A percentile compares a stretch with the other conserved stretches of the same genome.
phyloP scores from a whole-genome alignment of 2,888 invertebrate genomes.

The Synanthedon andrenaeformis region DNA sequence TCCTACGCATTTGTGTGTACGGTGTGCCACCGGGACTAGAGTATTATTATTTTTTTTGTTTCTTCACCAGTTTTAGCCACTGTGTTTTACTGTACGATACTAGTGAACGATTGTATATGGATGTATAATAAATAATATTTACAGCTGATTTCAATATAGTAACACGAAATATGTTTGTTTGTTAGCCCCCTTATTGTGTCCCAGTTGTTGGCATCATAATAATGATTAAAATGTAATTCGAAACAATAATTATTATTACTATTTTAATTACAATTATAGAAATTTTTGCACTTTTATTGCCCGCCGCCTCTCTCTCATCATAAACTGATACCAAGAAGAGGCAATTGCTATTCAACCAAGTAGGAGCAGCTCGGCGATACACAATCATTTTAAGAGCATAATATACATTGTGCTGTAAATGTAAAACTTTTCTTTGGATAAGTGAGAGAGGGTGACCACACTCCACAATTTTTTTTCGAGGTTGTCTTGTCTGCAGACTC shows the following conservation, averaged over 20 bases:
- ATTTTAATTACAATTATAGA: slow-evolving; percentile 16
- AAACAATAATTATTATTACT: slow-evolving; percentile 15
- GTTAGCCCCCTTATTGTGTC: slow-evolving; percentile 11
- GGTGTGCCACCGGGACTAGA: background rate
- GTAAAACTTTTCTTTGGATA: no score
- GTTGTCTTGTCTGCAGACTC: no score
- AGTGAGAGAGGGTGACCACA: no score
- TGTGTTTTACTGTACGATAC: background rate
- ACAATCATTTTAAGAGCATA: no score
- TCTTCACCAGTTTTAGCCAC: background rate
- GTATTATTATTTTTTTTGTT: background rate
- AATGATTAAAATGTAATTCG: slow-evolving; percentile 5
- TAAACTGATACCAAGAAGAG: no score
- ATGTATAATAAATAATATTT: background rate
- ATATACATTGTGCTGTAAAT: no score
- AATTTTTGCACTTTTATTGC: no score
- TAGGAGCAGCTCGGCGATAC: no score
- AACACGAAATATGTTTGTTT: background rate
- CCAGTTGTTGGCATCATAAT: slow-evolving; percentile 17
- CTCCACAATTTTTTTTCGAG: no score
- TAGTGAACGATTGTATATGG: background rate
- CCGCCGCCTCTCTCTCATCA: no score
- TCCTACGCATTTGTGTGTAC: no score
- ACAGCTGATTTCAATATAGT: background rate
- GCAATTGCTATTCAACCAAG: no score